Percentiles rank a stretch among this genome's conserved stretches.
These are phyloP conservation scores for Rhabdomys dilectus DNA, from an alignment of 2,113 vertebrate genomes.

Conservation along the genomic window DNA sequence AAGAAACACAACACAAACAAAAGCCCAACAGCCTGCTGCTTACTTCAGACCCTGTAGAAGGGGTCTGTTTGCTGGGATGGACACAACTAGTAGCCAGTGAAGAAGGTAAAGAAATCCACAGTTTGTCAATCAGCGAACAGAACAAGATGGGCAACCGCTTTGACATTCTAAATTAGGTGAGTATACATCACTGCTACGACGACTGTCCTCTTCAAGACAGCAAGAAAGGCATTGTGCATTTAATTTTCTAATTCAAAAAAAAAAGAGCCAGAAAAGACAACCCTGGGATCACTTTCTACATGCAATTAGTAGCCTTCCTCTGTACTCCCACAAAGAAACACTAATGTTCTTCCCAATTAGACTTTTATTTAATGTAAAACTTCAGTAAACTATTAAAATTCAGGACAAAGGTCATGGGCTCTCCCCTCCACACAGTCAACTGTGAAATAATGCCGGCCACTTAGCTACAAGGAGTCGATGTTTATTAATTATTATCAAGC, in stretches of 20 bases:
- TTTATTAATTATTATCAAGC: constrained; percentile 88
- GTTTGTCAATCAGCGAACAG: constrained; percentile 76
- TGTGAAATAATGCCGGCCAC: constrained; percentile 86
- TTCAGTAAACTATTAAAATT: constrained; percentile 88
- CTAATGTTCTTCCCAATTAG: constrained; percentile 86
- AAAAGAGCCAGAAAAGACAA: constrained; percentile 71
- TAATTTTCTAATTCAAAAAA: constrained; percentile 80
- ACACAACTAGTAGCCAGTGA: constrained; percentile 83
- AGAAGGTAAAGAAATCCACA: constrained; percentile 75
- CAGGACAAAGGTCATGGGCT: constrained; percentile 86
- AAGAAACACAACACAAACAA: constrained; percentile 55
- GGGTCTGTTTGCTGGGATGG: constrained; percentile 65
- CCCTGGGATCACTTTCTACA: constrained; percentile 72
- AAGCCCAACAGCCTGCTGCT: not conserved
- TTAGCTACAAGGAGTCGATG: constrained; percentile 77
- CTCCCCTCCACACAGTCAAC: constrained; percentile 82
- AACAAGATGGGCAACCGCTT: constrained; percentile 65
- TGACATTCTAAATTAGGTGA: constrained; percentile 78
- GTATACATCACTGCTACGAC: constrained; percentile 77
- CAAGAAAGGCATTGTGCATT: constrained; percentile 82
- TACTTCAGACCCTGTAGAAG: constrained; percentile 18
- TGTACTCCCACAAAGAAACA: constrained; percentile 67
- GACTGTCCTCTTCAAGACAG: constrained; percentile 78
- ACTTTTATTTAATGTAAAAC: constrained; percentile 88
- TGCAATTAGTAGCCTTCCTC: constrained; percentile 77